These are phyloP conservation scores for Brachionus manjavacas DNA, from an alignment of 1,140 invertebrate species.

Conservation along the genomic window DNA sequence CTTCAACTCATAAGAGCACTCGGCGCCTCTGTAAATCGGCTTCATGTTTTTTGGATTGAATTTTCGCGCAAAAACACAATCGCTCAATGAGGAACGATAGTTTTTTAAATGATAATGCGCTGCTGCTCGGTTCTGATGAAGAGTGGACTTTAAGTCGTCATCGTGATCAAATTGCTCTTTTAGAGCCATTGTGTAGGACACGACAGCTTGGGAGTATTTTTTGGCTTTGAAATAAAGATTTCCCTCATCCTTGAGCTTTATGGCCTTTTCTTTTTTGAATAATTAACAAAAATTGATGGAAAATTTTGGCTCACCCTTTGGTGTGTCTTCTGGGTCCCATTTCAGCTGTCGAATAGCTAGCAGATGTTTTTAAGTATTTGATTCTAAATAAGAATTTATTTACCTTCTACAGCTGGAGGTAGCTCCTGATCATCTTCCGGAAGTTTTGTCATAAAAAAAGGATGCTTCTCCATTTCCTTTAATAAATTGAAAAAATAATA, in stretches of 20 bases:
- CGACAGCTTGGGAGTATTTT: constrained; percentile 21
- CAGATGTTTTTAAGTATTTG: neutral
- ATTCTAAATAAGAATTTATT: neutral
- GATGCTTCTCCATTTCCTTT: constrained; percentile 42
- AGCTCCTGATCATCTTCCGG: constrained; percentile 12
- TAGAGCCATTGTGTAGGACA: constrained; percentile 24
- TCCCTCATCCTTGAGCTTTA: constrained; percentile 39
- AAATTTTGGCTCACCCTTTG: neutral
- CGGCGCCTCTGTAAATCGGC: constrained; percentile 68
- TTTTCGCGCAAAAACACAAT: constrained; percentile 71
- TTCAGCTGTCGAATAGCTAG: constrained; percentile 40
- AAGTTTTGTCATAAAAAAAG: constrained; percentile 38
- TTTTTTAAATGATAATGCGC: constrained; percentile 23
- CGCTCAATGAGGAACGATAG: constrained; percentile 62
- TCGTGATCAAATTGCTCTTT: neutral
- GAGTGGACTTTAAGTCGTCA: neutral
- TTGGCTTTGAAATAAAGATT: constrained; percentile 34
- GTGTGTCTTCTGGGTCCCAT: constrained; percentile 39
- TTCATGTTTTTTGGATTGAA: constrained; percentile 74
- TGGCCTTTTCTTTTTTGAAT: constrained; percentile 4
- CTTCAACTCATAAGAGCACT: constrained; percentile 67
- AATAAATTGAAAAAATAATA: neutral
- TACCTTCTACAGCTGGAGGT: constrained; percentile 30
- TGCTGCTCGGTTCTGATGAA: constrained; percentile 19
- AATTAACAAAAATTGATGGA: neutral